Conservation (phyloP, 2,797 vertebrate genomes). For the Sciurus carolinensis region DNA sequence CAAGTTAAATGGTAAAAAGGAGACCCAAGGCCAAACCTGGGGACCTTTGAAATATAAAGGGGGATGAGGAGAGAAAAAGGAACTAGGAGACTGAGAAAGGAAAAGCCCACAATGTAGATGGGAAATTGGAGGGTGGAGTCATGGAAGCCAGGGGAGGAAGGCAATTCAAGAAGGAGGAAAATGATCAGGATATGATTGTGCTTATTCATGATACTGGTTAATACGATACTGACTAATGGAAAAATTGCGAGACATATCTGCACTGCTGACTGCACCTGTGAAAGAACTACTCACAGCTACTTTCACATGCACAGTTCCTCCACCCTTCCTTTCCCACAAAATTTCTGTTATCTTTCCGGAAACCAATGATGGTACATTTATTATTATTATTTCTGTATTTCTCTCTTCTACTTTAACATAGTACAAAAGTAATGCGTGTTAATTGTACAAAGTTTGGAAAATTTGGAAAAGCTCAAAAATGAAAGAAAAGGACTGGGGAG, state of each 20-base stretch:
- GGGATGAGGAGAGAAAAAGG: not conserved
- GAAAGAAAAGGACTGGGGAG: not conserved
- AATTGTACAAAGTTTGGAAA: conserved; percentile 29
- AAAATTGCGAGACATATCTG: conserved; percentile 61
- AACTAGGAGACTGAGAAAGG: not conserved
- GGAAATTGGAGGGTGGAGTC: not conserved
- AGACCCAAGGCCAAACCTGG: not conserved
- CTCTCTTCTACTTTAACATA: not conserved
- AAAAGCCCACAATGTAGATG: not conserved
- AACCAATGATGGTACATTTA: not conserved
- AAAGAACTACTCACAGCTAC: not conserved
- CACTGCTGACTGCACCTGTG: conserved; percentile 10
- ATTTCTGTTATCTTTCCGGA: conserved; percentile 17
- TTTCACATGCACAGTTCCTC: not conserved
- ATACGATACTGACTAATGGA: not conserved
- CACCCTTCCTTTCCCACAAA: conserved; percentile 33
- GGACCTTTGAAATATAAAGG: not conserved
- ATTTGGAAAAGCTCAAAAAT: conserved; percentile 47
- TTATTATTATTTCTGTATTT: conserved; percentile 11
- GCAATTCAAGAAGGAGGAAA: not conserved
- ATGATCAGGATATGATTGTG: not conserved
- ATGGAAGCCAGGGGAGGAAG: not conserved
- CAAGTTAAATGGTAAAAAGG: not conserved
- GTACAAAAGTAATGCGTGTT: not conserved
- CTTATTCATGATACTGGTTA: conserved; percentile 57